These are phyloP conservation scores for Sturnira hondurensis DNA, from an alignment of 2,113 vertebrate species.

Conservation along the genomic window DNA sequence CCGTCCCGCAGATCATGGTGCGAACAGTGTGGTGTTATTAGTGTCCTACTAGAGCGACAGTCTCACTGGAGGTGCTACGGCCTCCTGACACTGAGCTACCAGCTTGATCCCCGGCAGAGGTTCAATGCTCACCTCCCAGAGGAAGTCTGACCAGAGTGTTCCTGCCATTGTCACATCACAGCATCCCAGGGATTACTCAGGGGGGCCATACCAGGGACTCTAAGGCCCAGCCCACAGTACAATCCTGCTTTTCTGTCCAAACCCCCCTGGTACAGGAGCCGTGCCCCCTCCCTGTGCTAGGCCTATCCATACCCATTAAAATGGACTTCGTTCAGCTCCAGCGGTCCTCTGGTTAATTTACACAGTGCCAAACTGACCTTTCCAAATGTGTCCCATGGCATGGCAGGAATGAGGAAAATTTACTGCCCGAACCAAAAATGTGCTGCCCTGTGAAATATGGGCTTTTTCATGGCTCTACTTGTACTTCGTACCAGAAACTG, in stretches of 20 bases:
- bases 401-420: conserved; percentile 54
- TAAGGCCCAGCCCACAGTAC: rapidly evolving
- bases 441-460: conserved; percentile 55
- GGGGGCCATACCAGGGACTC: background rate
- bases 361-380: conserved; percentile 76
- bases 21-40: rapidly evolving
- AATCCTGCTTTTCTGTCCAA: background rate
- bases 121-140: background rate
- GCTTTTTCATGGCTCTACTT: conserved; percentile 34
- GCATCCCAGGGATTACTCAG: background rate
- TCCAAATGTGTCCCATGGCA: conserved; percentile 51
- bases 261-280: conserved; percentile 3
- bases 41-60: rapidly evolving
- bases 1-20: rapidly evolving
- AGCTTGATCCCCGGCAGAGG: background rate
- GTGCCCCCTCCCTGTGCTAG: background rate
- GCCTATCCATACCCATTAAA: conserved; percentile 43
- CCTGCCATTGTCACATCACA: background rate
- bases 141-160: background rate
- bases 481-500: conserved; percentile 66
- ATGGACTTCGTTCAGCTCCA: conserved; percentile 57
- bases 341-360: conserved; percentile 71
- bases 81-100: background rate
- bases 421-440: conserved; percentile 64
- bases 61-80: background rate